Evolutionary conservation across 2,797 vertebrate genomes (phyloP).

Genomic region (Cetoscarus ocellatus): DNA sequence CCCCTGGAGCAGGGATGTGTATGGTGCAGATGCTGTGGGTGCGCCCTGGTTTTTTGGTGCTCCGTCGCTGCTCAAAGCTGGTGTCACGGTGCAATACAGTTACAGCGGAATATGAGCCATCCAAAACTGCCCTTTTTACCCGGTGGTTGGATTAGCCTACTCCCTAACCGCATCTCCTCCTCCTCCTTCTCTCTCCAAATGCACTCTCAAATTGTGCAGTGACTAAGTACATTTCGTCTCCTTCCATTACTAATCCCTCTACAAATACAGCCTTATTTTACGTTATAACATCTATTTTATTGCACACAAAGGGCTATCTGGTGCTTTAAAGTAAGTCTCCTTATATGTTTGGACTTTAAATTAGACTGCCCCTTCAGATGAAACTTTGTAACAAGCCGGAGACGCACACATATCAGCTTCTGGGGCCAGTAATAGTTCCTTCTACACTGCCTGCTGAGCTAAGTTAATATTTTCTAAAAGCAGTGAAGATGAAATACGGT

Average conservation of each 20-base stretch:
- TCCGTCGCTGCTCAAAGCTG: slow-evolving; percentile 66
- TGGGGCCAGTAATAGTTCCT: no score
- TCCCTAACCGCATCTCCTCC: slow-evolving; percentile 87
- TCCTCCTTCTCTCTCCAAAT: slow-evolving; percentile 83
- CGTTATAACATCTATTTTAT: neutral
- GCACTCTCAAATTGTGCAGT: slow-evolving; percentile 64
- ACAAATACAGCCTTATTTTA: neutral
- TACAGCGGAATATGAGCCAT: slow-evolving; percentile 82
- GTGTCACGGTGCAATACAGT: slow-evolving; percentile 78
- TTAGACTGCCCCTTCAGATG: neutral
- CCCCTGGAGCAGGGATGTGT: slow-evolving; percentile 54
- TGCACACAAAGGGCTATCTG: neutral
- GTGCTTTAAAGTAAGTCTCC: neutral
- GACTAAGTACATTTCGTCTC: slow-evolving; percentile 45
- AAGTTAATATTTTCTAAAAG: slow-evolving; percentile 40
- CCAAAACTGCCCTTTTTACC: slow-evolving; percentile 82
- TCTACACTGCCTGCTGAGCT: slow-evolving; percentile 51
- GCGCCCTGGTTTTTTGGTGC: slow-evolving; percentile 61
- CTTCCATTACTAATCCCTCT: slow-evolving; percentile 15
- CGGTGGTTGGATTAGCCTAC: slow-evolving; percentile 82
- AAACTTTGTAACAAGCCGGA: no score
- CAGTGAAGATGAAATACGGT: slow-evolving; percentile 65
- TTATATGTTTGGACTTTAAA: neutral
- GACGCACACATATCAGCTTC: no score
- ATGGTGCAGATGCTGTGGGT: slow-evolving; percentile 71